Conservation (phyloP, 1,140 invertebrate species). For the Gyrodactylus salaris region DNA sequence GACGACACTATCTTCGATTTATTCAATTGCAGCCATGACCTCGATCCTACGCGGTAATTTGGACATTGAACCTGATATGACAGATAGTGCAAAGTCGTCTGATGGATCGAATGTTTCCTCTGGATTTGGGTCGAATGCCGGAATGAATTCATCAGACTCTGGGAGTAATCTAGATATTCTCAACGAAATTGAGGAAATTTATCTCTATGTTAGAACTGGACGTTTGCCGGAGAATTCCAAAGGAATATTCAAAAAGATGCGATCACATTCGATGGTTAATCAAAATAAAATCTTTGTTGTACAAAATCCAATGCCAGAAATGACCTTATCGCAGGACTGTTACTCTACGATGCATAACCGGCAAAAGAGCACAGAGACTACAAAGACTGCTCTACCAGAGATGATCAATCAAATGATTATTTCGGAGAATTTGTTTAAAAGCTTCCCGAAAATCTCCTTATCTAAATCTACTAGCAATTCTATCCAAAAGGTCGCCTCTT, state of each 20-base stretch:
- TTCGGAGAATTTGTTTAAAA: background rate
- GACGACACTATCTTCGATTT: background rate
- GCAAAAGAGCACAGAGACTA: background rate
- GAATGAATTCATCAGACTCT: background rate
- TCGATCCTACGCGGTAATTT: background rate
- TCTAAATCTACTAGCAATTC: background rate
- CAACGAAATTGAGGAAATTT: slow-evolving; percentile 3
- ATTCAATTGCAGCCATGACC: background rate
- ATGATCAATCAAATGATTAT: background rate
- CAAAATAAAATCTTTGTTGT: background rate
- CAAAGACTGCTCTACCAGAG: background rate
- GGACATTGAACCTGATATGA: background rate
- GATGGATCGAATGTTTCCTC: background rate
- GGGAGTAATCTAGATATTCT: background rate
- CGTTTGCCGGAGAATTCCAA: background rate
- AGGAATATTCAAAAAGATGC: background rate
- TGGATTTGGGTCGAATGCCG: background rate
- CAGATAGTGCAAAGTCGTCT: background rate
- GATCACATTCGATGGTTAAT: background rate
- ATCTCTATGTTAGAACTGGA: slow-evolving; percentile 4
- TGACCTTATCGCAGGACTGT: background rate
- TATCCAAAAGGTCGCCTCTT: background rate
- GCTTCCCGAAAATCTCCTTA: background rate
- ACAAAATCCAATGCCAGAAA: background rate
- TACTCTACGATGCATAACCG: background rate